Evolutionary conservation across 2,797 vertebrate species (phyloP), one percentile per base, ranked within the genome.

Genomic region (Sciaenops ocellatus): DNA sequence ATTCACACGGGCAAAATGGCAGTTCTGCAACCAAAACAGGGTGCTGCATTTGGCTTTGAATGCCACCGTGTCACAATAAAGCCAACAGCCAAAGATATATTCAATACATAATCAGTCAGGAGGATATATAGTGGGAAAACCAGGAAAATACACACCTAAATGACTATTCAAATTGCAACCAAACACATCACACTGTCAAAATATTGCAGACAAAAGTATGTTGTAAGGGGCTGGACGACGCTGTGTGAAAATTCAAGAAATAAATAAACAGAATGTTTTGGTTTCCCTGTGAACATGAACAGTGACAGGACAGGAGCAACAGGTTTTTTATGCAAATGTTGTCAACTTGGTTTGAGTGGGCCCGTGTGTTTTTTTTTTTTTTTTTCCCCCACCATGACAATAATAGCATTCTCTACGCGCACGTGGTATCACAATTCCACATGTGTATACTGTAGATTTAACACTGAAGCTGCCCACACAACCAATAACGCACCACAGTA

Each of bases 201-300:
- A 38, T 38, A 38, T 38, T 38, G 34, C 34, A 38, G 34, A 38
- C 34, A 38, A 38, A 38, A 38, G 8, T 9, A 38, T 9, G 34
- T 38, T 34, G 34, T 8, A 2, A 34, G 34, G 8, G 8, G 34
- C 34, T 34, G 34, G 34, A 34, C 8, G 34, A 34, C 34, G 34
- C 34, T 34, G 34, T 34, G 7, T 8, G 34, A 34, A n/a, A 57
- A 20, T 34, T 34, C 34, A 17, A 0, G 7, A 48, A 9, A 20
- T 18, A 48, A 24, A 52, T 15, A 54, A 55, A 67, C 55, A 54
- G 47, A 54, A 56, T 17, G 2, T 59, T 59, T 73, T 18, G 51
- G 30, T 63, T 50, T 12, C 42, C 3, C 11, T 30, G 22, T 16
- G 6, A 54, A 34, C 7, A 28, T 42, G 0, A 6, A 60, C 55